Percentiles rank a stretch among this genome's conserved stretches.
Evolutionary conservation across 2,113 vertebrate species (phyloP).

Genomic region (Tenrec ecaudatus): DNA sequence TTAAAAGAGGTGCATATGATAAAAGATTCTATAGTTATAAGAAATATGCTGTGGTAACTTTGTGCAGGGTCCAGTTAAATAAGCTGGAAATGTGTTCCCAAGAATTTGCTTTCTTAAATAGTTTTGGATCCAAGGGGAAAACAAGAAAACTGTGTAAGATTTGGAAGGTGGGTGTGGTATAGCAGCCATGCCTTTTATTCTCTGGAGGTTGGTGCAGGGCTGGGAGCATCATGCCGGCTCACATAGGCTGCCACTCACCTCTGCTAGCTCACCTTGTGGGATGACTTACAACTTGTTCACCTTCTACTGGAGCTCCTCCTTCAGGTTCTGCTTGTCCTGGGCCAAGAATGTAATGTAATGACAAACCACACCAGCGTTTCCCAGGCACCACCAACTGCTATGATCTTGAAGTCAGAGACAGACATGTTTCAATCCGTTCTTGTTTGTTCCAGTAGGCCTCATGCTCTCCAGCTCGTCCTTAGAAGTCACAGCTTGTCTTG

Average conservation of each 20-base stretch:
- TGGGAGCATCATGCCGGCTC: neutral
- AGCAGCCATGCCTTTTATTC: neutral
- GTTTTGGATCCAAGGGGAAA: neutral
- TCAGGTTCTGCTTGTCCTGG: neutral
- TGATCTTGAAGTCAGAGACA: neutral
- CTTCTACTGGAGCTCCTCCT: too few species aligned
- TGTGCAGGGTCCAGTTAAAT: neutral
- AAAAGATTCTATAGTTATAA: neutral
- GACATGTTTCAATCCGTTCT: neutral
- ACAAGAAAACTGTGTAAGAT: neutral
- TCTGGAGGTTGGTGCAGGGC: neutral
- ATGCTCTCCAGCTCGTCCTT: neutral
- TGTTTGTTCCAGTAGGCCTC: neutral
- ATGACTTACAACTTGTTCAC: neutral
- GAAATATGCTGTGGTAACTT: neutral
- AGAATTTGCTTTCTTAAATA: neutral
- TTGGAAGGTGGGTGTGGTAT: neutral
- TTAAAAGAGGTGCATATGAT: neutral
- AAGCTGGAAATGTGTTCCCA: neutral
- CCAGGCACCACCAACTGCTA: neutral
- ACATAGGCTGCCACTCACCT: neutral
- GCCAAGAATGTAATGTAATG: too few species aligned
- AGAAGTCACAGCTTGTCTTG: neutral
- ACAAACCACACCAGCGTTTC: neutral
- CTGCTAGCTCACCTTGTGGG: neutral